A percentile compares a stretch with the other conserved stretches of the same genome.
Evolutionary conservation across 2,888 invertebrate genomes (phyloP).

Genomic region (Eilema griseolum): DNA sequence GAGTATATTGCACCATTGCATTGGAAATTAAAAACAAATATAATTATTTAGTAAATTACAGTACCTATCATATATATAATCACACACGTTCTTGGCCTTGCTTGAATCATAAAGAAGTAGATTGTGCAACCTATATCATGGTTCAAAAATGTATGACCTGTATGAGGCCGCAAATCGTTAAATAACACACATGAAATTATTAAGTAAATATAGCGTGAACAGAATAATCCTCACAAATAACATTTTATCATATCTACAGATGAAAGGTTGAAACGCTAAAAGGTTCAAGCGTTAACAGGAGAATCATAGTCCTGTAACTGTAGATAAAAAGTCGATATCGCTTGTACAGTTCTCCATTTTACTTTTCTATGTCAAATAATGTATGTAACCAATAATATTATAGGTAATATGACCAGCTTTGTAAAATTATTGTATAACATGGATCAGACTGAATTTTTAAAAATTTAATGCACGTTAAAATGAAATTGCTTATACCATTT

Average conservation of each 20-base stretch:
- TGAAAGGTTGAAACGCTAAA: neutral
- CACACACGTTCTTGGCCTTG: conserved; percentile 7
- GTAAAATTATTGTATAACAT: no score
- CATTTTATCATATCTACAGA: neutral
- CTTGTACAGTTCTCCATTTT: no score
- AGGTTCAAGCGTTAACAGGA: neutral
- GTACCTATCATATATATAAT: neutral
- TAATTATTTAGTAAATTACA: neutral
- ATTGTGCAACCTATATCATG: neutral
- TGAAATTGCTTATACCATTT: no score
- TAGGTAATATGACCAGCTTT: no score
- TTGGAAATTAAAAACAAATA: neutral
- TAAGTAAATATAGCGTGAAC: neutral
- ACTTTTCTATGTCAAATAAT: no score
- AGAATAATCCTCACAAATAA: neutral
- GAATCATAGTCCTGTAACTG: no score
- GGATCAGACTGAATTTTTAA: no score
- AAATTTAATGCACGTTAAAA: no score
- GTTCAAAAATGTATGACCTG: neutral
- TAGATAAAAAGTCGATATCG: no score
- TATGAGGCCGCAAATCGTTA: neutral
- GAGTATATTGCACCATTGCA: neutral
- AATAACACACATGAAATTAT: neutral
- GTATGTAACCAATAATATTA: no score
- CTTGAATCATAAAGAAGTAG: conserved; percentile 1